Base-by-base conservation (phyloP, 2,113 vertebrate species). In the Amblyopsis rosae region DNA sequence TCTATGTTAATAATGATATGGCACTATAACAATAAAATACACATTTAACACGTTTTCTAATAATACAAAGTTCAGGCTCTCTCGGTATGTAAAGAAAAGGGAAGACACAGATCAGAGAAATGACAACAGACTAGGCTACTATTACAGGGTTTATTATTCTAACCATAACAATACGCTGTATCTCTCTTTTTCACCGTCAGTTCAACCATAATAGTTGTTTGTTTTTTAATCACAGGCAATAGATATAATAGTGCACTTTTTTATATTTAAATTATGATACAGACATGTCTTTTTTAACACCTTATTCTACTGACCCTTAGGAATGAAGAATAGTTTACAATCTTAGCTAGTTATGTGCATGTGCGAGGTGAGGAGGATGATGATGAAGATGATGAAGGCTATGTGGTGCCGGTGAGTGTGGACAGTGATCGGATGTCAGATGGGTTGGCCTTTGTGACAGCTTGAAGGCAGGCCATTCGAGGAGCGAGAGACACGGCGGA, bases 231-330 rank as follows among this genome's bases (percentile, higher is more conserved):
- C 91, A 92, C 91, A 92, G 89, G 90, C 91, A 92, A 91, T 91
- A 91, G 89, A 91, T 90, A 90, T 92, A 91, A 91, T 91, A 91
- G 90, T 91, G 91, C 91, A 91, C 89, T 41, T 91, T 91, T 92
- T 91, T 86, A 92, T 91, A 90, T 89, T 91, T 91, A 92, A 91
- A 91, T 89, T 90, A 91, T 90, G 83, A 89, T 92, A 92, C 90
- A 92, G 91, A 92, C 89, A 88, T 90, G 91, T 81, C 79, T 85
- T 89, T 88, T 91, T 89, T 87, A 89, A 91, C 89, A 91, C 88
- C 87, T 90, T 91, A 85, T 85, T 92, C 83, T 91, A 87, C 88
- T 90, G 87, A 91, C 88, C 87, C 82, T 86, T 87, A 89, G 86
- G 86, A 82, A 90, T 89, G 82, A 79, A 90, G 86, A 87, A 88